Conservation (phyloP, 1,140 invertebrate genomes). For the Steinernema feltiae region DNA sequence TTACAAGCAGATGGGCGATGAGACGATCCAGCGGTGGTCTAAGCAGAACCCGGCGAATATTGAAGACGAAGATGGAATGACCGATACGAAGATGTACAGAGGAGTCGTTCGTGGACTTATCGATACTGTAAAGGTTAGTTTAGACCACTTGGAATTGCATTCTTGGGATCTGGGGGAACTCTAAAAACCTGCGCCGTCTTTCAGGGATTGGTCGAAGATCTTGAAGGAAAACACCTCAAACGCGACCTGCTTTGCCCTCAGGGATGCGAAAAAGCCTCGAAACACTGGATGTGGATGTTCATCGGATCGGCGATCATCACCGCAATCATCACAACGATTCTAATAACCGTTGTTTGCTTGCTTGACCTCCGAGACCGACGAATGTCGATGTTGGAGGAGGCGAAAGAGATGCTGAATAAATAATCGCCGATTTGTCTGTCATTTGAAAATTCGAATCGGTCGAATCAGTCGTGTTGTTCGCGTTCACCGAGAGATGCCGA, state of each 20-base stretch:
- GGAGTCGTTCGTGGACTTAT: background rate
- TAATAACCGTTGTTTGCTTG: background rate
- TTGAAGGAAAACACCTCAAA: background rate
- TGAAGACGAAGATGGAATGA: slow-evolving; percentile 4
- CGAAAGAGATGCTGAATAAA: background rate
- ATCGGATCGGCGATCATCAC: background rate
- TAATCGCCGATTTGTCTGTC: background rate
- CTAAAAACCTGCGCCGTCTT: background rate
- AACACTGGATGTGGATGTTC: slow-evolving; percentile 9
- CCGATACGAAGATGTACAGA: background rate
- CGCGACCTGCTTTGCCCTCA: background rate
- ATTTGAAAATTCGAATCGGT: background rate
- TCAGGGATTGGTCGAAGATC: background rate
- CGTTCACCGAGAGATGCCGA: background rate
- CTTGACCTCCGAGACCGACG: background rate
- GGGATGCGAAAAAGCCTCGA: background rate
- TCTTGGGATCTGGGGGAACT: no score
- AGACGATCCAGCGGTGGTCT: background rate
- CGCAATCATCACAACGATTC: background rate
- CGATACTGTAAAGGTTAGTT: background rate
- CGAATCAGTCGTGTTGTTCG: background rate
- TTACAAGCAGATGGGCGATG: background rate
- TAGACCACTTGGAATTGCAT: background rate
- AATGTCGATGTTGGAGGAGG: background rate
- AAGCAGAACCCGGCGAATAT: background rate